A percentile compares a stretch with the other conserved stretches of the same genome.
Conservation (phyloP, 92 coral and sea anemone genomes). For the Nematostella vectensis region DNA sequence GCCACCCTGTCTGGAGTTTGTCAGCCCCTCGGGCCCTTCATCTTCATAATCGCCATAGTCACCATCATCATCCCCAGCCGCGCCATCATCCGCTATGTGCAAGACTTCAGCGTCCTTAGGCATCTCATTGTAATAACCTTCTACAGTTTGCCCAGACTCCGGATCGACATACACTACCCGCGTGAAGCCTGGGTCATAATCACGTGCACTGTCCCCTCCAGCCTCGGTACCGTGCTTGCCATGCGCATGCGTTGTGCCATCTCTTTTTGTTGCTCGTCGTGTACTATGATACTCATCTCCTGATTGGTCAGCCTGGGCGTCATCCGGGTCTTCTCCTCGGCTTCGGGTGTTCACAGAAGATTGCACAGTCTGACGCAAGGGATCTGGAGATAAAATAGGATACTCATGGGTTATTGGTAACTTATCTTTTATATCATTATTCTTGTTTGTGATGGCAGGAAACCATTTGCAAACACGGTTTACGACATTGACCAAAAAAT, state of each 20-base stretch:
- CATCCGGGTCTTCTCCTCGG: too few species aligned
- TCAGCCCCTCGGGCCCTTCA: background rate
- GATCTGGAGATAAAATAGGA: too few species aligned
- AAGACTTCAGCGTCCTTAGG: constrained; percentile 57
- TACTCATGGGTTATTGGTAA: too few species aligned
- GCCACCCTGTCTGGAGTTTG: background rate
- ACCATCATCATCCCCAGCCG: constrained; percentile 7
- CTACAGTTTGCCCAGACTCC: constrained; percentile 48
- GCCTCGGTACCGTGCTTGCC: background rate
- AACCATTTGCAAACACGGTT: too few species aligned
- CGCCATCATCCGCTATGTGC: constrained; percentile 23
- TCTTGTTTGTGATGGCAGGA: too few species aligned
- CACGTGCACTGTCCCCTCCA: constrained; percentile 1
- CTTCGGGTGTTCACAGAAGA: too few species aligned
- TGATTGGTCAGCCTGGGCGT: background rate
- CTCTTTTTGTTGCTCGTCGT: background rate
- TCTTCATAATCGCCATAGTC: background rate
- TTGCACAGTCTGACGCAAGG: too few species aligned
- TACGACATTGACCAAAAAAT: too few species aligned
- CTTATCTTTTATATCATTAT: too few species aligned
- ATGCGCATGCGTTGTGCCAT: constrained; percentile 2
- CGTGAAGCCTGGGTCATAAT: constrained; percentile 12
- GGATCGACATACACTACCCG: constrained; percentile 54
- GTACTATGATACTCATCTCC: background rate
- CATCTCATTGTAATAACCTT: constrained; percentile 37